Conservation (phyloP, 1,140 invertebrate genomes). For the Trichomalopsis sarcophagae region DNA sequence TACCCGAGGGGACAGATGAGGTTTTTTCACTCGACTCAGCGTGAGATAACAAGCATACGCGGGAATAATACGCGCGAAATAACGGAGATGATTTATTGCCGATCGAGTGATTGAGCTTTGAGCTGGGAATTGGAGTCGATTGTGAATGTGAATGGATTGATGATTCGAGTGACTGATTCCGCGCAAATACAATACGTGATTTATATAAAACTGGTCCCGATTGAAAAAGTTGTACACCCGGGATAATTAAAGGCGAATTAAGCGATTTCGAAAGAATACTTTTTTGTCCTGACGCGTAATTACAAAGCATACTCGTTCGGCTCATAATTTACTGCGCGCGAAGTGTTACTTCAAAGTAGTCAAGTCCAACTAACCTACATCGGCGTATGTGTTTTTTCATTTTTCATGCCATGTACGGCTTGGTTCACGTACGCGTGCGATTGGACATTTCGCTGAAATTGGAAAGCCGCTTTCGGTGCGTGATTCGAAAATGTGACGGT, state of each 20-base stretch:
- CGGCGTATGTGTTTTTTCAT: not conserved
- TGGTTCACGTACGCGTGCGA: not conserved
- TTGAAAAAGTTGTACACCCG: not conserved
- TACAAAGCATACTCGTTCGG: not conserved
- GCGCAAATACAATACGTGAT: not conserved
- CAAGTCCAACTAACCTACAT: conserved; percentile 35
- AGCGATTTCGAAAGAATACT: not conserved
- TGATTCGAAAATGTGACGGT: not conserved
- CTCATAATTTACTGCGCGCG: not conserved
- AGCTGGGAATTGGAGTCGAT: not conserved
- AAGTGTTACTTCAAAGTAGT: not conserved
- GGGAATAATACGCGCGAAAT: not conserved
- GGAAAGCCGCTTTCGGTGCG: not conserved
- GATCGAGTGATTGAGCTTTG: not conserved
- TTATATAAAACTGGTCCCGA: no score
- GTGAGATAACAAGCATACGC: conserved; percentile 17
- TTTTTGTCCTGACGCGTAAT: not conserved
- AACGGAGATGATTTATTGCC: not conserved
- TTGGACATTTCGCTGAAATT: conserved; percentile 10
- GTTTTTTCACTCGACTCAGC: not conserved
- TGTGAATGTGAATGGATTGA: not conserved
- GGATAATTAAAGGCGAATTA: not conserved
- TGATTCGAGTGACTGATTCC: not conserved
- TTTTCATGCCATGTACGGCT: not conserved
- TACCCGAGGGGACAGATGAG: not conserved